Evolutionary conservation across 2,888 invertebrate species (phyloP).

Genomic region (Petrophora chlorosata): DNA sequence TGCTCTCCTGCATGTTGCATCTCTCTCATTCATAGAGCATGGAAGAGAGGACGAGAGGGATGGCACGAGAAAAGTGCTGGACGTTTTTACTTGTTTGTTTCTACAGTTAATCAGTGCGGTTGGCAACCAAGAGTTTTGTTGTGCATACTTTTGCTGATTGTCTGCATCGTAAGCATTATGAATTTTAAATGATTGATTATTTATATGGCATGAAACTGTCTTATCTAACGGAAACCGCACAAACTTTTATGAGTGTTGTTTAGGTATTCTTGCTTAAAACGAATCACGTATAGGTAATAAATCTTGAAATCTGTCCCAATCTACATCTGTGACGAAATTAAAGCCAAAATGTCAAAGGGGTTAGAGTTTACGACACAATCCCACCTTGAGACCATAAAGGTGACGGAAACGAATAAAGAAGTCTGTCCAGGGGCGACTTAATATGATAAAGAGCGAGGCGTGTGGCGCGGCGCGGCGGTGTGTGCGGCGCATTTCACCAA

Average conservation of each 20-base stretch:
- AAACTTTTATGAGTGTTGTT: too few species aligned
- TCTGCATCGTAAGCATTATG: too few species aligned
- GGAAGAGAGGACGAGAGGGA: slow-evolving; percentile 12
- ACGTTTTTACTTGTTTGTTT: background rate
- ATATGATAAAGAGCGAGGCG: slow-evolving; percentile 39
- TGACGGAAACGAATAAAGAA: slow-evolving; percentile 26
- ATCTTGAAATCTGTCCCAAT: background rate
- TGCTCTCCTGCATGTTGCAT: slow-evolving; percentile 10
- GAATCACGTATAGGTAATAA: background rate
- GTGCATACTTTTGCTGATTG: background rate
- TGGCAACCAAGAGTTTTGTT: background rate
- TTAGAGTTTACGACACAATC: slow-evolving; percentile 24
- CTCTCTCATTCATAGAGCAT: slow-evolving; percentile 10
- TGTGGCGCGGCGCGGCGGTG: slow-evolving; percentile 16
- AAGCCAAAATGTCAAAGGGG: slow-evolving; percentile 16
- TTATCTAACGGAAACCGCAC: too few species aligned
- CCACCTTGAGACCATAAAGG: slow-evolving; percentile 18
- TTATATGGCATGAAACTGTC: too few species aligned
- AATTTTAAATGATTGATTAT: too few species aligned
- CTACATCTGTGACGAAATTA: slow-evolving; percentile 6
- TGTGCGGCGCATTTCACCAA: too few species aligned
- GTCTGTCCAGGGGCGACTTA: slow-evolving; percentile 32
- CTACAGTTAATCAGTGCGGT: background rate
- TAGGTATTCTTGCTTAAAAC: too few species aligned
- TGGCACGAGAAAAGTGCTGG: background rate